A percentile compares a stretch with the other conserved stretches of the same genome.
These are phyloP conservation scores for Oceanites oceanicus DNA, from an alignment of 2,113 vertebrate genomes.

Conservation along the genomic window DNA sequence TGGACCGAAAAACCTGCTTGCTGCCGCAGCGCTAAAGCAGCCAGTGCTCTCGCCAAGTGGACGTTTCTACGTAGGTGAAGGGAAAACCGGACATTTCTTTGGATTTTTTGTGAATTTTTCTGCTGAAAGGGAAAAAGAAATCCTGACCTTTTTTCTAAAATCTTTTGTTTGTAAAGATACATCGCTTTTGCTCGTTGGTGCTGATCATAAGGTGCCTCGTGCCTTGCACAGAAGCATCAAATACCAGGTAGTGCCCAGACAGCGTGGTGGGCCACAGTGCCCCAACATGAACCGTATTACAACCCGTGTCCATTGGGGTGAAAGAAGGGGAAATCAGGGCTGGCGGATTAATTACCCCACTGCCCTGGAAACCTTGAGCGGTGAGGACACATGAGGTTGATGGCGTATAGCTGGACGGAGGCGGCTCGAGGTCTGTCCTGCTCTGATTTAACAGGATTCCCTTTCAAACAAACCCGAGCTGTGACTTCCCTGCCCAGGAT, in stretches of 20 bases:
- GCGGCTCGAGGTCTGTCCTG: not conserved
- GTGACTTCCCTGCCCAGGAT: not conserved
- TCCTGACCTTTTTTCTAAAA: not conserved
- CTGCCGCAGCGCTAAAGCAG: not conserved
- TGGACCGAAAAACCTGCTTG: too few relatives aligned
- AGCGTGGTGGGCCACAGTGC: rapidly evolving
- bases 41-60: not conserved
- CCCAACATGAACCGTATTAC: rapidly evolving
- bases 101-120: not conserved
- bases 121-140: not conserved
- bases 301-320: not conserved
- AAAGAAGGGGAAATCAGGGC: not conserved
- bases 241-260: not conserved
- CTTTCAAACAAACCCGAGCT: not conserved
- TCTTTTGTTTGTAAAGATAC: rapidly evolving
- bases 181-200: not conserved
- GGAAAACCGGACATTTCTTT: not conserved
- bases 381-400: not conserved
- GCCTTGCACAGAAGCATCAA: not conserved
- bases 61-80: rapidly evolving
- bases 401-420: rapidly evolving
- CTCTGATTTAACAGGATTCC: not conserved
- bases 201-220: not conserved
- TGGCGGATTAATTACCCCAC: not conserved
- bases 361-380: not conserved